Evolutionary conservation across 2,888 invertebrate species (phyloP).

Genomic region (Cephus nigrinus): DNA sequence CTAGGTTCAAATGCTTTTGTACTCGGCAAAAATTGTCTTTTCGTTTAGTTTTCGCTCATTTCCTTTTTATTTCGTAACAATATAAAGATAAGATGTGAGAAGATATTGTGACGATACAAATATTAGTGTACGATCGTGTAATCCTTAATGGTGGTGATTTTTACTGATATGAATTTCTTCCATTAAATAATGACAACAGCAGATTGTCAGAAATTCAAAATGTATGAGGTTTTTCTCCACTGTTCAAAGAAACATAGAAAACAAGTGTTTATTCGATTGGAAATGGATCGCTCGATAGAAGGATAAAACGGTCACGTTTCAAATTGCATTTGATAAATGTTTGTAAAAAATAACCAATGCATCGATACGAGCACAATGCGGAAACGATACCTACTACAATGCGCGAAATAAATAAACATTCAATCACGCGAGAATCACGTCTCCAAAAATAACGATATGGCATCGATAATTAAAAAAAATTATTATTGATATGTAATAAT

Average conservation of each 20-base stretch:
- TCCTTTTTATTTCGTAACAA: too few species aligned
- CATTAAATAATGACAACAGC: not conserved
- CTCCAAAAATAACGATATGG: not conserved
- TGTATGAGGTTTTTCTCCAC: not conserved
- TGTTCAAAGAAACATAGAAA: conserved; percentile 12
- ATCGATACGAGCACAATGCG: not conserved
- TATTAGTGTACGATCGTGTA: too few species aligned
- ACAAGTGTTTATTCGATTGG: conserved; percentile 19
- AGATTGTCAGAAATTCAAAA: not conserved
- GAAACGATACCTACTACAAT: not conserved
- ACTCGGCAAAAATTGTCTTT: not conserved
- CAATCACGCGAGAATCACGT: not conserved
- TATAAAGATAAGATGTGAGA: too few species aligned
- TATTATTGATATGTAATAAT: not conserved
- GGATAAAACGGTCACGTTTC: conserved; percentile 24
- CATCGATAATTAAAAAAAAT: not conserved
- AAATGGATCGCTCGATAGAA: conserved; percentile 33
- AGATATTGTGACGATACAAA: too few species aligned
- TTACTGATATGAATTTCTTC: not conserved
- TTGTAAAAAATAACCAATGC: conserved; percentile 23
- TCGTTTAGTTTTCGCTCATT: too few species aligned
- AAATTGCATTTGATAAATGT: conserved; percentile 36
- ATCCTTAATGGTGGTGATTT: not conserved
- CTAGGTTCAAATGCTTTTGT: not conserved
- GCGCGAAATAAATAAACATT: not conserved